Percentiles rank a stretch among this genome's conserved stretches.
Conservation (phyloP, 1,140 invertebrate genomes). For the Caenorhabditis latens region DNA sequence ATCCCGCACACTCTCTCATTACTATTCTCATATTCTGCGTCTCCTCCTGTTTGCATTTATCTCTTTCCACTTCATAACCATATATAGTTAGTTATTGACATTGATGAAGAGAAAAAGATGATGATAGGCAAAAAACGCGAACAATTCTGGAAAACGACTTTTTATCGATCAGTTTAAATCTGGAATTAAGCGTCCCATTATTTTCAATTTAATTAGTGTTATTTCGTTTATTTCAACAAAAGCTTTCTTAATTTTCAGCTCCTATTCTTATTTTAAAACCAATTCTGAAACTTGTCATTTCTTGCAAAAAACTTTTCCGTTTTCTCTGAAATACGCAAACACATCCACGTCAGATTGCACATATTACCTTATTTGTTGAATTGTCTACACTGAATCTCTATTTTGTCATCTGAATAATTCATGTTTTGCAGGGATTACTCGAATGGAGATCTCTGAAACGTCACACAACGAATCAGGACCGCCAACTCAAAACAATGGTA, state of each 20-base stretch:
- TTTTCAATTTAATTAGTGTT: too few relatives aligned
- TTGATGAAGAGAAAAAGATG: conserved; percentile 4
- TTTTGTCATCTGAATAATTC: background rate
- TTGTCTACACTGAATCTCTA: background rate
- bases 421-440: conserved; percentile 8
- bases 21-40: conserved; percentile 13
- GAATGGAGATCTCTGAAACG: conserved; percentile 43
- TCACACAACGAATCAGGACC: conserved; percentile 25
- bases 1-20: conserved; percentile 1
- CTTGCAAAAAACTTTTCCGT: background rate
- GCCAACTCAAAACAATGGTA: conserved; percentile 18
- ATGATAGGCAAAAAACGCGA: background rate
- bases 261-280: too few relatives aligned
- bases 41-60: conserved; percentile 31
- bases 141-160: background rate
- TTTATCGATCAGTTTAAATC: background rate
- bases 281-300: too few relatives aligned
- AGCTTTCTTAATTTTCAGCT: too few relatives aligned
- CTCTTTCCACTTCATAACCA: conserved; percentile 44
- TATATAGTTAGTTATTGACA: conserved; percentile 47
- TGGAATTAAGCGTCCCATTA: too few relatives aligned
- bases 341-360: conserved; percentile 10
- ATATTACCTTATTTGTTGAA: background rate
- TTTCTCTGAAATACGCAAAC: conserved; percentile 5
- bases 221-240: too few relatives aligned